phyloP scores from a whole-genome alignment of 1,140 invertebrate genomes.

The Cotesia glomerata region DNA sequence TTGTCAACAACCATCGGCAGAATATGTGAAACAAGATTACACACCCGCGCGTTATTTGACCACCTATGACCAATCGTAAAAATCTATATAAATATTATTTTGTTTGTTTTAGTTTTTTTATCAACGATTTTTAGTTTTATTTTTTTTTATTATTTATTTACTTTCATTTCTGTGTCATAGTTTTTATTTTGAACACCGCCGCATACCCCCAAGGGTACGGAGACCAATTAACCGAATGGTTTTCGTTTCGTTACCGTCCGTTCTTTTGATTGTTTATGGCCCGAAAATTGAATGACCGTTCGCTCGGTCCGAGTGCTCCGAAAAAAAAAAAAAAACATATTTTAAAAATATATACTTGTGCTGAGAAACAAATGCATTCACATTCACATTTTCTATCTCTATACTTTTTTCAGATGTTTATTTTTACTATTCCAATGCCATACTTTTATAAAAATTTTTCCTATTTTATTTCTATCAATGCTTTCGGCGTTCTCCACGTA shows the following conservation, averaged over 20 bases:
- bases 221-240: conserved; percentile 36
- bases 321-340: conserved; percentile 19
- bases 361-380: conserved; percentile 14
- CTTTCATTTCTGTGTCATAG: not conserved
- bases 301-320: conserved; percentile 13
- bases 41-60: not conserved
- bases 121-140: conserved; percentile 2
- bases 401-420: not conserved
- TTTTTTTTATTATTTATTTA: conserved; percentile 9
- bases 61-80: conserved; percentile 1
- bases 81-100: not conserved
- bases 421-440: not conserved
- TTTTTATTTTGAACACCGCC: conserved; percentile 18
- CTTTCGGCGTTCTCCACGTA: no score
- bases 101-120: no score
- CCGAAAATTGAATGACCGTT: conserved; percentile 28
- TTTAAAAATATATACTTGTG: conserved; percentile 4
- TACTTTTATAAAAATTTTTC: no score
- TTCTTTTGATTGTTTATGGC: conserved; percentile 36
- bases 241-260: conserved; percentile 31
- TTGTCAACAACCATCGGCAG: not conserved
- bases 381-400: no score
- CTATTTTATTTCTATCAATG: no score
- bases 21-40: not conserved
- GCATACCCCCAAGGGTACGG: conserved; percentile 24